phyloP scores from a whole-genome alignment of 2,888 invertebrate genomes.

The Apoda limacodes region DNA sequence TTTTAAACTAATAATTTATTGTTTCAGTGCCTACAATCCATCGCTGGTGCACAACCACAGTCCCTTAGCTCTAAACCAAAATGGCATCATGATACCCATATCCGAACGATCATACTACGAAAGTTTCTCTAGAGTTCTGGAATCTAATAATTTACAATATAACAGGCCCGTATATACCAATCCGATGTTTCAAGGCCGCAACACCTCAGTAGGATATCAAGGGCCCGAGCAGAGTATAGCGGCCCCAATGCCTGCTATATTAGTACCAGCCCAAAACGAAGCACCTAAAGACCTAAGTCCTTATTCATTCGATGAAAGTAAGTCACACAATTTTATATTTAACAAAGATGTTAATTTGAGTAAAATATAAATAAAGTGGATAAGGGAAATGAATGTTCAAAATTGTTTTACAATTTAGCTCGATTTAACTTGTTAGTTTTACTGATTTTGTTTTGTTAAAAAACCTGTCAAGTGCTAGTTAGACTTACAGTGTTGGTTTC shows the following conservation, averaged over 20 bases:
- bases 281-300: constrained; percentile 25
- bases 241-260: constrained; percentile 22
- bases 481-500: too few relatives aligned
- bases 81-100: constrained; percentile 27
- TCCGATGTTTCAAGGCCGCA: constrained; percentile 18
- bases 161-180: constrained; percentile 21
- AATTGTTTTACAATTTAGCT: too few relatives aligned
- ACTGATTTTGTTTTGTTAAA: too few relatives aligned
- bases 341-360: too few relatives aligned
- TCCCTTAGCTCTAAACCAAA: constrained; percentile 19
- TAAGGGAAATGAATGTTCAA: too few relatives aligned
- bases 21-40: too few relatives aligned
- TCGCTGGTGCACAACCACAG: constrained; percentile 18
- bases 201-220: constrained; percentile 13
- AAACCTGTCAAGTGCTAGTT: too few relatives aligned
- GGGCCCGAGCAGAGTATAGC: constrained; percentile 18
- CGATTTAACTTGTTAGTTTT: too few relatives aligned
- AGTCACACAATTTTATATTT: too few relatives aligned
- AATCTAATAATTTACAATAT: constrained; percentile 22
- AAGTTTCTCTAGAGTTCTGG: constrained; percentile 21
- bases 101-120: constrained; percentile 27
- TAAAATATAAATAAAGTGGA: too few relatives aligned
- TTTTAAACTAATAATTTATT: too few relatives aligned
- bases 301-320: constrained; percentile 28
- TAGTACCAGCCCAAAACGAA: constrained; percentile 25